phyloP scores from a whole-genome alignment of 2,797 vertebrate genomes.

The Micropoecilia bifurca region DNA sequence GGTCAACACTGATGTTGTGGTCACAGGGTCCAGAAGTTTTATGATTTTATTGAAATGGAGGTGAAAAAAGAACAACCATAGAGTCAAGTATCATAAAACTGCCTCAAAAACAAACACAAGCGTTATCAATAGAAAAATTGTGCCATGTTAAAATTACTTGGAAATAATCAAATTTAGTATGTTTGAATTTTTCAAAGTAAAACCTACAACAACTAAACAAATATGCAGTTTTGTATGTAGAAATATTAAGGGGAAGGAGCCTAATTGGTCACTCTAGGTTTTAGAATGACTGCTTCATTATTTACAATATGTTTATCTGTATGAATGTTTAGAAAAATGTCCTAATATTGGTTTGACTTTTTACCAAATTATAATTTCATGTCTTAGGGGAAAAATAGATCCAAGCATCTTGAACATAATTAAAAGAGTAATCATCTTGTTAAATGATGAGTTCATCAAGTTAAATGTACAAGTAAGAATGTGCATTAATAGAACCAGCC shows the following conservation, averaged over 20 bases:
- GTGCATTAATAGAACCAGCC: background rate
- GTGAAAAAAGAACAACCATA: background rate
- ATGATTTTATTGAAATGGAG: background rate
- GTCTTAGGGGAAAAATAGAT: background rate
- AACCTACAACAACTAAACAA: background rate
- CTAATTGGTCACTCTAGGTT: background rate
- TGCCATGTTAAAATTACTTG: background rate
- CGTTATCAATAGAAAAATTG: background rate
- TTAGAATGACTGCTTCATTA: background rate
- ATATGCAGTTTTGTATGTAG: background rate
- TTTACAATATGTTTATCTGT: background rate
- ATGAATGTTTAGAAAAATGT: background rate
- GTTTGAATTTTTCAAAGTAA: background rate
- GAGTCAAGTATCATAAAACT: background rate
- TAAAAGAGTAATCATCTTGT: background rate
- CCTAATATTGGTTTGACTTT: background rate
- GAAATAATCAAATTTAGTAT: background rate
- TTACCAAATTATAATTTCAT: background rate
- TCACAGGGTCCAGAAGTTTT: background rate
- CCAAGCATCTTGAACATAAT: background rate
- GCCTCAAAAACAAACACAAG: background rate
- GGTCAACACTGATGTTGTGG: background rate
- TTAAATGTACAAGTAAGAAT: background rate
- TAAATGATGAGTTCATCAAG: background rate
- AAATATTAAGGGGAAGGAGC: background rate